Percentiles rank a stretch among this genome's conserved stretches.
Evolutionary conservation across 2,113 vertebrate genomes (phyloP).

Genomic region (Rhagologus leucostigma): DNA sequence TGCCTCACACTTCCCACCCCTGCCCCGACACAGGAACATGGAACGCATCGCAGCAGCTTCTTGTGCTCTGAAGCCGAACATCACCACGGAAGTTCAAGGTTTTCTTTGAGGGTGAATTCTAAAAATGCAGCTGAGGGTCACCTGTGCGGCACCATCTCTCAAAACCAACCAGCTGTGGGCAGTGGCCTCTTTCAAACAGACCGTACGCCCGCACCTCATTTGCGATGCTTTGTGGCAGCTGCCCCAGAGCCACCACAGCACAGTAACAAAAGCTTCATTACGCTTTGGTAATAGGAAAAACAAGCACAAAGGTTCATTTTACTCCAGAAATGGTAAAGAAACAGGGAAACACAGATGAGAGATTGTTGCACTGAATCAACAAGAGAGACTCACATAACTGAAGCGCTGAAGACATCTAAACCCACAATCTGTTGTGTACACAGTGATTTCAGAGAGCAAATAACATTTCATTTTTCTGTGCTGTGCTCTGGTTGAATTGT

Average conservation of each 20-base stretch:
- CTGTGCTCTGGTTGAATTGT: neutral
- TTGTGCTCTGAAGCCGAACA: neutral
- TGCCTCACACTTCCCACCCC: neutral
- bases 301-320: neutral
- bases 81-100: rapidly evolving
- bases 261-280: neutral
- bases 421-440: constrained; percentile 33
- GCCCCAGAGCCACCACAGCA: neutral
- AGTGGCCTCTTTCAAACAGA: rapidly evolving
- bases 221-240: rapidly evolving
- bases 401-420: constrained; percentile 17
- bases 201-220: neutral
- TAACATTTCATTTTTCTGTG: neutral
- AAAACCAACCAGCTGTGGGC: neutral
- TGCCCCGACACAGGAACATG: rapidly evolving
- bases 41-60: neutral
- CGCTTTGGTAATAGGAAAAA: neutral
- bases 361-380: constrained; percentile 13
- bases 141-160: rapidly evolving
- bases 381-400: neutral
- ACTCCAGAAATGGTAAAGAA: neutral
- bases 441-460: constrained; percentile 39
- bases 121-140: neutral
- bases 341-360: neutral
- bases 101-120: neutral